phyloP scores from a whole-genome alignment of 1,140 invertebrate species.

The Saccostrea glomerata region DNA sequence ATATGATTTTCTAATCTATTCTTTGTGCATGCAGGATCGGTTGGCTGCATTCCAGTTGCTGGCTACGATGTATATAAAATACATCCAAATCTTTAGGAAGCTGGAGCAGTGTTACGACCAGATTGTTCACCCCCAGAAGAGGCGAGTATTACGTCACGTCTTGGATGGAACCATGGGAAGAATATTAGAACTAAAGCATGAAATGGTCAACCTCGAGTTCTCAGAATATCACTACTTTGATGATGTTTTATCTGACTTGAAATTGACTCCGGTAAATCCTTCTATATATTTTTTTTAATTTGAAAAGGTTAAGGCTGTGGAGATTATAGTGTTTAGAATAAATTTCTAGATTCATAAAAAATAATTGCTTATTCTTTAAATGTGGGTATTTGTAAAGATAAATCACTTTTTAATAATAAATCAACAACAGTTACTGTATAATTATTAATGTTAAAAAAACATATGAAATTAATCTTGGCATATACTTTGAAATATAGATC shows the following conservation, averaged over 20 bases:
- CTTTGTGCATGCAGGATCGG: conserved; percentile 72
- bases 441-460: no score
- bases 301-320: no score
- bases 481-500: no score
- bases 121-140: conserved; percentile 94
- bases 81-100: conserved; percentile 87
- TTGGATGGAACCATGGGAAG: conserved; percentile 90
- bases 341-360: no score
- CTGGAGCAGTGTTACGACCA: conserved; percentile 92
- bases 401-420: no score
- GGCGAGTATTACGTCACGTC: conserved; percentile 87
- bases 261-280: conserved; percentile 82
- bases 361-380: no score
- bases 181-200: conserved; percentile 84
- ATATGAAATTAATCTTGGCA: no score
- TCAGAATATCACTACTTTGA: conserved; percentile 93
- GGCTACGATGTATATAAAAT: conserved; percentile 85
- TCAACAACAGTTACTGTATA: no score
- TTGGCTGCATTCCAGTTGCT: conserved; percentile 78
- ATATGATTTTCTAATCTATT: no score
- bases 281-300: background rate
- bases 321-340: no score
- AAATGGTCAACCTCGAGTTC: conserved; percentile 91
- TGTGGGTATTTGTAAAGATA: no score
- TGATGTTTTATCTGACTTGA: conserved; percentile 84